Base-by-base conservation (phyloP, 2,113 vertebrate species). In the Jacana jacana region DNA sequence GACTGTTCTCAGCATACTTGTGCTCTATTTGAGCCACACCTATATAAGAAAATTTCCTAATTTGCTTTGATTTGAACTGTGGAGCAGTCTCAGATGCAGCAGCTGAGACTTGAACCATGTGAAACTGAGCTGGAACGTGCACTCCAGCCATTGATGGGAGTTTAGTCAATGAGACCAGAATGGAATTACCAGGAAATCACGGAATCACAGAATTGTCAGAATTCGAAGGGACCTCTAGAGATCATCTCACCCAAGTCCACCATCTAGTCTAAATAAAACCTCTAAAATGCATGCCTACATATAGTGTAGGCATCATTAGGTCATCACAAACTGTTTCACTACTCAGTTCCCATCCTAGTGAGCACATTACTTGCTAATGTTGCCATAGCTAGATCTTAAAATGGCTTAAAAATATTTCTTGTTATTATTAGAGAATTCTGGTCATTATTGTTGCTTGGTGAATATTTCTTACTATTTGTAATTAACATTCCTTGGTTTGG, bases 71-170 rank as follows among this genome's bases (percentile, higher is more conserved):
- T 88, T 90, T 63, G 28, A 37, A 40, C 20, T 42, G 28, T 23
- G 72, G 52, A 80, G 19, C 37, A 65, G 23, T 69, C 11, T 90
- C 71, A 83, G 49, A n/a, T 44, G 54, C 10, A 49, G 37, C 18
- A 65, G n/a, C 1, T 6, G 58, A 80, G 22, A 33, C 17, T 89
- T 86, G 4, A 4, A 0, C 30, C 0, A 0, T 7, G 31, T 65
- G 39, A 86, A 91, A 76, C 57, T 17, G 33, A 72, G 57, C 30
- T 7, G 13, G 64, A 61, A 87, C 33, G 4, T 52, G 61, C 2
- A 0, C 20, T 64, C 10, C 82, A 82, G 52, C 35, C 57, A 57
- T 28, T 39, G 40, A 57, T 10, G 12, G 35, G 17, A 65, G 8
- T 10, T 80, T 61, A 55, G 10, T 58, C 64, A 60, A 48, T 17